Base-by-base conservation (phyloP, 2,113 vertebrate species). In the Gnathonemus longibarbis region DNA sequence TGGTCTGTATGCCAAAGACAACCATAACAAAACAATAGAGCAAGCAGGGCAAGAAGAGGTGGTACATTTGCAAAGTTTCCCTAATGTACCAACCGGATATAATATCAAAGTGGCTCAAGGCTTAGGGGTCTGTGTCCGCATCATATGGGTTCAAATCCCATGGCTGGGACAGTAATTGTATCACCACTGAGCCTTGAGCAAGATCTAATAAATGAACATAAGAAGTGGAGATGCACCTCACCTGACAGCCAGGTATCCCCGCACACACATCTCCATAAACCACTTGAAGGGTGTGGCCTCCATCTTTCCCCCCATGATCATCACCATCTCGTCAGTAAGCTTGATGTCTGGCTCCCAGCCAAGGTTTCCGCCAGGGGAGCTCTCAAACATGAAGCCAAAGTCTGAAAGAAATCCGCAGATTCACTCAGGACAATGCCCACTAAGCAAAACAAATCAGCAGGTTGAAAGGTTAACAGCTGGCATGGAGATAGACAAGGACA, bases 311-410 rank as follows among this genome's bases (percentile, higher is more conserved):
- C 98, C 98, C 98, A 99, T 99, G 94, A 99, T 99, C 98, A 99
- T 99, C 94, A 99, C 98, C 98, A 99, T 99, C 94, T 99, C 98
- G 3, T 99, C 98, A 0, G 98, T 99, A 93, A 99, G 96, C 93
- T 99, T 99, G 94, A 99, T 99, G 94, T 99, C 98, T 0, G 98
- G 98, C 91, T 99, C 98, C 98, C 98, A 99, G 93, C 98, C 98
- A 85, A 99, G 96, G 93, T 99, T 99, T 10, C 98, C 98, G 0
- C 98, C 98, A 0, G 98, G 98, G 2, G 98, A 99, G 92, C 98
- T 99, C 94, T 99, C 98, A 89, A 99, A 99, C 98, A 99, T 99
- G 96, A 99, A 99, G 93, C 98, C 98, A n/a, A 99, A 99, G 95
- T 99, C 98, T 99, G 95, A 3, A 52, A 87, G 19, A 62, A 9